These are phyloP conservation scores for Lophochroa leadbeateri DNA, from an alignment of 2,113 vertebrate genomes.

Conservation along the genomic window DNA sequence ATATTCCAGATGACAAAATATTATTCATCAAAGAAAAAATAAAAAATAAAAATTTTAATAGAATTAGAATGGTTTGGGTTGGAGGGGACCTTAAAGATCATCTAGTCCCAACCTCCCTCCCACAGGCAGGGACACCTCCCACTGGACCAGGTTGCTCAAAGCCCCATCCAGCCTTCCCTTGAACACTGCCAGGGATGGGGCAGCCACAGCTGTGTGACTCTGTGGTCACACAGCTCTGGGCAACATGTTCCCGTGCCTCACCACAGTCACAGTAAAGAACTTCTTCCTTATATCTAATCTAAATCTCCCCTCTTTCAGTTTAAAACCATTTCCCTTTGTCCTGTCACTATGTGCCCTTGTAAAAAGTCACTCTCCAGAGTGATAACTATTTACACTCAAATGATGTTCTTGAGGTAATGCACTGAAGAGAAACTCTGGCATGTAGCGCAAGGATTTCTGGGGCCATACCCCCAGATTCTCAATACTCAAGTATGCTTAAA, in stretches of 20 bases:
- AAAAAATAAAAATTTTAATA: background rate
- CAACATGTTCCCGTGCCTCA: background rate
- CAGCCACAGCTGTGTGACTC: background rate
- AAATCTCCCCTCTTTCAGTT: background rate
- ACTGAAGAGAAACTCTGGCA: background rate
- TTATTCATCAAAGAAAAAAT: background rate
- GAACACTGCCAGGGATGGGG: background rate
- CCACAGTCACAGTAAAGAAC: background rate
- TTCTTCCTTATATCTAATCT: background rate
- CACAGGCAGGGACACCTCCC: background rate
- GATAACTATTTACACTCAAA: background rate
- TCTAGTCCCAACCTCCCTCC: background rate
- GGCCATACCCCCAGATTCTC: rapidly evolving
- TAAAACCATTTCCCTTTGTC: background rate
- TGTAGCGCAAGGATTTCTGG: background rate
- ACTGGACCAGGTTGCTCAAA: background rate
- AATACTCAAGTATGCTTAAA: background rate
- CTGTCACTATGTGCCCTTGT: background rate
- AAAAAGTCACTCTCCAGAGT: background rate
- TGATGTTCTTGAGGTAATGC: background rate
- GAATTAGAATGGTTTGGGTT: background rate
- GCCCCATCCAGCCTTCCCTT: background rate
- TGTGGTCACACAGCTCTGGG: background rate
- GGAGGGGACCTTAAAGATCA: background rate
- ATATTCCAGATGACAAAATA: background rate